Base-by-base conservation (phyloP, 2,888 invertebrate genomes). In the Zhengitettix transpicula region DNA sequence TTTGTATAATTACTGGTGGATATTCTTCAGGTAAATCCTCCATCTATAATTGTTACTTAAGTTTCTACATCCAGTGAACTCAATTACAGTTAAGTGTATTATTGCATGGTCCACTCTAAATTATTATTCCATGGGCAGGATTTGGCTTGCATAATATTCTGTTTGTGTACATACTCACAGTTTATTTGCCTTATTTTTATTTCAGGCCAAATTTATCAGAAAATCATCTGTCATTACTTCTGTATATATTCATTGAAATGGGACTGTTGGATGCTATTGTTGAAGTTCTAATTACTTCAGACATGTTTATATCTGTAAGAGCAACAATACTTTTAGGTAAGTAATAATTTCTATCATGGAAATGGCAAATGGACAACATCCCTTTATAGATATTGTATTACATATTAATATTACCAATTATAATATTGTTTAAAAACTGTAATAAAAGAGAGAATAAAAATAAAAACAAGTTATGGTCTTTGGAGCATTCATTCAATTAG, bases 251-350 rank as follows among this genome's bases (percentile, higher is more conserved):
- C 73, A 75, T 95, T 65, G 89, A 91, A 75, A 82, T 82, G 58
- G 94, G 94, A 42, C 75, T 96, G 58, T 77, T 95, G 61, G 88
- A 88, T 70, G 94, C 94, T 17, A 77, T 97, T 65, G 89, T 91
- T 42, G 92, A 95, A 76, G 94, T 95, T 42, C 89, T 95, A 65
- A 85, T 91, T 52, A 85, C 89, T 58, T 88, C 88, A 70, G 93
- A 95, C 71, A 86, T 87, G 16, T 87, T 90, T 71, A 85, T 96
- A 67, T 93, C 92, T 62, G 89, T 96, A 65, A 81, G 93, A 66
- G 91, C 95, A 56, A 94, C 95, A 16, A 86, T 96, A 65, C 76
- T 97, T 60, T 77, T 96, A 66, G 91, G 89, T 76, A 69, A 67
- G 65, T 59, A 40, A 17, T 10, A 10, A 8, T 40, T 51, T 16